Evolutionary conservation across 2,797 vertebrate species (phyloP).

Genomic region (Oreonectes daqikongensis): DNA sequence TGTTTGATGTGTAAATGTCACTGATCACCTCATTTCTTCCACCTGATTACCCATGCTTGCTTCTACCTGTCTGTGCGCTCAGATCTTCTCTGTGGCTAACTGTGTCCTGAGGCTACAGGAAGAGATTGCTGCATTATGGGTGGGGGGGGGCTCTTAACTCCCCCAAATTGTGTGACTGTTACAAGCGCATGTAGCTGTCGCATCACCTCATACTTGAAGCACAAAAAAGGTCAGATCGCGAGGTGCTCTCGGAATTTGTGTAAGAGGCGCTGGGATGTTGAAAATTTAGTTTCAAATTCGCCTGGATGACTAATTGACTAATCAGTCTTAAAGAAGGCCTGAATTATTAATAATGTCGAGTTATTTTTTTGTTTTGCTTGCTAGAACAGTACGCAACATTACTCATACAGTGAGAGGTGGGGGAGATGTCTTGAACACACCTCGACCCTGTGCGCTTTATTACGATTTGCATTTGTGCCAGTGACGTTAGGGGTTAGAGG

Average conservation of each 20-base stretch:
- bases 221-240: constrained; percentile 33
- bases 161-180: constrained; percentile 16
- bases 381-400: too few species aligned
- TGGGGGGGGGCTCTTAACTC: constrained; percentile 31
- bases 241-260: neutral
- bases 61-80: constrained; percentile 44
- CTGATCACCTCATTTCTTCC: constrained; percentile 50
- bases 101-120: constrained; percentile 23
- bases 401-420: too few species aligned
- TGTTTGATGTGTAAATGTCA: constrained; percentile 53
- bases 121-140: constrained; percentile 33
- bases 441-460: too few species aligned
- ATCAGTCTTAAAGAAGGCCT: neutral
- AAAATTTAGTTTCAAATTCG: neutral
- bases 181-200: constrained; percentile 5
- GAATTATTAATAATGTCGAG: neutral
- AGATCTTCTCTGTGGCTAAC: constrained; percentile 40
- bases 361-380: neutral
- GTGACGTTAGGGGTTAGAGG: too few species aligned
- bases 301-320: constrained; percentile 4
- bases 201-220: neutral
- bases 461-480: too few species aligned
- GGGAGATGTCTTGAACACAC: too few species aligned
- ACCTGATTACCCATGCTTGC: constrained; percentile 50
- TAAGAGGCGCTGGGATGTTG: neutral